Percentiles rank a stretch among this genome's conserved stretches.
phyloP scores from a whole-genome alignment of 2,888 invertebrate genomes.

The Xestobium rufovillosum region DNA sequence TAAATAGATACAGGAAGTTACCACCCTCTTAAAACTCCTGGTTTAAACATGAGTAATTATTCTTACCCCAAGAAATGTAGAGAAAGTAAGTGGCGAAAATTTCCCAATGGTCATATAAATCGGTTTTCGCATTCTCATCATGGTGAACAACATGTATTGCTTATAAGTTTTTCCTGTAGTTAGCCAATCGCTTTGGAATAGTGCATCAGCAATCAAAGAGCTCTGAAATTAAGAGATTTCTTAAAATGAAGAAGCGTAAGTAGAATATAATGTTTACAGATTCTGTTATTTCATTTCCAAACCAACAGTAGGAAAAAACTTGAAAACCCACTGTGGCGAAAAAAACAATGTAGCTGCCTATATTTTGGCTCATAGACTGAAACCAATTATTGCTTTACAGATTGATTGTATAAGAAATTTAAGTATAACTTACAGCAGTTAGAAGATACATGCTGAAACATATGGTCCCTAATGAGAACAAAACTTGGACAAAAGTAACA shows the following conservation, averaged over 20 bases:
- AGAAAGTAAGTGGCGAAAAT: constrained; percentile 22
- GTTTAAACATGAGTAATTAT: constrained; percentile 1
- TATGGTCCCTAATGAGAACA: constrained; percentile 24
- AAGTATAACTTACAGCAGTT: constrained; percentile 16
- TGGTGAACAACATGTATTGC: constrained; percentile 22
- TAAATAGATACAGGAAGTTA: neutral
- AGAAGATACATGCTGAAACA: constrained; percentile 26
- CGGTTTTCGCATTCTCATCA: constrained; percentile 21
- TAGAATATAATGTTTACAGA: constrained; percentile 15
- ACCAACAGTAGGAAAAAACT: constrained; percentile 22
- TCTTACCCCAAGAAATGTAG: constrained; percentile 14
- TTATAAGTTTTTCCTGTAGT: constrained; percentile 15
- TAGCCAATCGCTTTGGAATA: constrained; percentile 22
- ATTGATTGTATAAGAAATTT: constrained; percentile 4
- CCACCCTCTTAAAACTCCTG: constrained; percentile 17
- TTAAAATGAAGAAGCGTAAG: neutral
- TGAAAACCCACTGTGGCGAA: constrained; percentile 19
- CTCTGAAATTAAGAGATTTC: constrained; percentile 17
- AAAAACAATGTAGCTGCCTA: constrained; percentile 20
- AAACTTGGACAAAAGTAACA: constrained; percentile 23
- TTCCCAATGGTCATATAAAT: constrained; percentile 26
- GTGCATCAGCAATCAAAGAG: constrained; percentile 12
- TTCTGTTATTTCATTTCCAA: constrained; percentile 22
- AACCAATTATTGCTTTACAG: no score
- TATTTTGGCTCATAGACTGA: constrained; percentile 17